Conservation (phyloP, 2,113 vertebrate species). For the Diadophis punctatus region DNA sequence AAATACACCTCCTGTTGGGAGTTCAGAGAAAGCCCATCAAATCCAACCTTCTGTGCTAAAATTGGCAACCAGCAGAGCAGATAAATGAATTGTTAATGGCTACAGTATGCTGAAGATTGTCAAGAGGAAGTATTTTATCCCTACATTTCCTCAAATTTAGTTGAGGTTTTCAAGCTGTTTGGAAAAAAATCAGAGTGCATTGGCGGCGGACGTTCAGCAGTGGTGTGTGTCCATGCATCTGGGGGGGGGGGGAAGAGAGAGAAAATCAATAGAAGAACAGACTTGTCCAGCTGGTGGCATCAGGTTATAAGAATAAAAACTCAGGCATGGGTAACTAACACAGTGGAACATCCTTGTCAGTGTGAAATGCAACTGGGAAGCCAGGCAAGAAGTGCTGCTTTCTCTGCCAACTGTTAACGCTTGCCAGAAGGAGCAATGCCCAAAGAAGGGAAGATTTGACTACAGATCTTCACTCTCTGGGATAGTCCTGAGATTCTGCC, state of each 20-base stretch:
- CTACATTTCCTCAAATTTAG: background rate
- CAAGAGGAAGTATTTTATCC: constrained; percentile 3
- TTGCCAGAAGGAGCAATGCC: constrained; percentile 17
- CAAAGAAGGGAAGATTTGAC: constrained; percentile 22
- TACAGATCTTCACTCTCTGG: background rate
- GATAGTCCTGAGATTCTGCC: background rate
- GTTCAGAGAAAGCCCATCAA: background rate
- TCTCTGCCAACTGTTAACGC: background rate
- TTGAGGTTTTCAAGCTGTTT: constrained; percentile 3
- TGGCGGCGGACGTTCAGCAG: background rate
- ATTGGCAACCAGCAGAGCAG: background rate
- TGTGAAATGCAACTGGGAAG: constrained; percentile 2
- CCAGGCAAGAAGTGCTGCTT: background rate
- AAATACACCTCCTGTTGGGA: background rate
- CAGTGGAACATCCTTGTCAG: background rate
- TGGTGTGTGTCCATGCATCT: background rate
- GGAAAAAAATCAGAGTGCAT: background rate
- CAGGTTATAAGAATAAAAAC: background rate
- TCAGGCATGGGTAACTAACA: background rate
- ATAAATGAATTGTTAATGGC: background rate
- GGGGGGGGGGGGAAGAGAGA: no score
- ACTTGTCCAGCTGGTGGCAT: background rate
- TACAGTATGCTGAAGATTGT: background rate
- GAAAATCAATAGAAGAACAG: no score
- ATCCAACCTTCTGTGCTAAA: background rate